phyloP scores from a whole-genome alignment of 2,797 vertebrate species.

The Gymnoscopelus microlampas region DNA sequence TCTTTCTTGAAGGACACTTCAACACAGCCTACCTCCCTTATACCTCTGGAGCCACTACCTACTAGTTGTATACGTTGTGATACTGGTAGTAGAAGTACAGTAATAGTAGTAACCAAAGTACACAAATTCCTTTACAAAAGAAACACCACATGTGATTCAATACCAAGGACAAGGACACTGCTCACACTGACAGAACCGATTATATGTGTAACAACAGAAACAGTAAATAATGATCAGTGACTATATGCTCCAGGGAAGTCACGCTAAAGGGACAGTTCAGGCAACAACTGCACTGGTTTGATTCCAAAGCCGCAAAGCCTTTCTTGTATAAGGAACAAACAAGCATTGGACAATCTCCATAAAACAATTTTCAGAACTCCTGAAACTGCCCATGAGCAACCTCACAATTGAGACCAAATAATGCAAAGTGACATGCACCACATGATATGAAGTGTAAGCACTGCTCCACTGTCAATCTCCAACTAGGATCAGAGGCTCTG shows the following conservation, averaged over 20 bases:
- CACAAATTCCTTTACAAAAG: too few species aligned
- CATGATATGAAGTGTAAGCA: slow-evolving; percentile 24
- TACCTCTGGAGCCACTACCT: too few species aligned
- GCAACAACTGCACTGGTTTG: neutral
- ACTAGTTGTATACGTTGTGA: too few species aligned
- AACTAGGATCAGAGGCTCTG: slow-evolving; percentile 23
- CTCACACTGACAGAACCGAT: too few species aligned
- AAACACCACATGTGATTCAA: too few species aligned
- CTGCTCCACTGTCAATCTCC: slow-evolving; percentile 5
- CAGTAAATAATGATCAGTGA: too few species aligned
- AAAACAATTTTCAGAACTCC: slow-evolving; percentile 28
- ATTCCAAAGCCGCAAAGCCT: slow-evolving; percentile 9
- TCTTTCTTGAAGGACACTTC: too few species aligned
- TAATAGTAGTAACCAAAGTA: too few species aligned
- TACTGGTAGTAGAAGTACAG: too few species aligned
- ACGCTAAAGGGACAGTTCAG: neutral
- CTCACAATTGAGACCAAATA: slow-evolving; percentile 40
- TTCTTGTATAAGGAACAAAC: neutral
- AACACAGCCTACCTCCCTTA: too few species aligned
- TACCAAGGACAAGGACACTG: too few species aligned
- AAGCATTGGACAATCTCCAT: slow-evolving; percentile 12
- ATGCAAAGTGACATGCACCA: slow-evolving; percentile 12
- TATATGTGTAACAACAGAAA: too few species aligned
- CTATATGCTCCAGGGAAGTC: neutral
- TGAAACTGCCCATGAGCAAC: slow-evolving; percentile 40